Conservation (phyloP, 2,113 vertebrate species). For the Pseudorectes ferrugineus region DNA sequence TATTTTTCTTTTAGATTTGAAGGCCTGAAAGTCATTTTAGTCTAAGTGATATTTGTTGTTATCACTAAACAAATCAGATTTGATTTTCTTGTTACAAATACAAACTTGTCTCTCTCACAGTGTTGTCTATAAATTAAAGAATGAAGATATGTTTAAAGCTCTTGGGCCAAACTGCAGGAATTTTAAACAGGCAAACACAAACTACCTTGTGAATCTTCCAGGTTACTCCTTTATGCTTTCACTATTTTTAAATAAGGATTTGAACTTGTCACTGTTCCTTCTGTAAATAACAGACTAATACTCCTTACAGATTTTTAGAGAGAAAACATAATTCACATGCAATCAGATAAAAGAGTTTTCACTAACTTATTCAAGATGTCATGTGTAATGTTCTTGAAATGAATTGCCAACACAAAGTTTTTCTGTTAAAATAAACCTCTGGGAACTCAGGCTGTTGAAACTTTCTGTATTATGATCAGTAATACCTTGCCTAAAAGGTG, state of each 20-base stretch:
- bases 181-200: neutral
- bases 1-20: conserved; percentile 1
- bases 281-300: neutral
- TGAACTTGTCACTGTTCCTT: neutral
- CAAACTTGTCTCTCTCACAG: neutral
- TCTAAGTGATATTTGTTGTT: neutral
- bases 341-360: neutral
- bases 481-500: neutral
- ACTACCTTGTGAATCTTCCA: neutral
- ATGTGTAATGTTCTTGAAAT: neutral
- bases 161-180: neutral
- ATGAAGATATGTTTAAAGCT: neutral
- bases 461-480: neutral
- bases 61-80: conserved; percentile 29
- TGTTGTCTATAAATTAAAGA: neutral
- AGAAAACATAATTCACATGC: neutral
- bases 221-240: neutral
- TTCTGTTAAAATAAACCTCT: conserved; percentile 14
- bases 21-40: conserved; percentile 3
- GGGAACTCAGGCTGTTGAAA: neutral
- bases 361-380: neutral
- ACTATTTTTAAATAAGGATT: neutral
- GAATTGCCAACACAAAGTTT: neutral
- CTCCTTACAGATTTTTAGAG: neutral
- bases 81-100: neutral